phyloP scores from a whole-genome alignment of 2,888 invertebrate species.

The Petrophora chlorosata region DNA sequence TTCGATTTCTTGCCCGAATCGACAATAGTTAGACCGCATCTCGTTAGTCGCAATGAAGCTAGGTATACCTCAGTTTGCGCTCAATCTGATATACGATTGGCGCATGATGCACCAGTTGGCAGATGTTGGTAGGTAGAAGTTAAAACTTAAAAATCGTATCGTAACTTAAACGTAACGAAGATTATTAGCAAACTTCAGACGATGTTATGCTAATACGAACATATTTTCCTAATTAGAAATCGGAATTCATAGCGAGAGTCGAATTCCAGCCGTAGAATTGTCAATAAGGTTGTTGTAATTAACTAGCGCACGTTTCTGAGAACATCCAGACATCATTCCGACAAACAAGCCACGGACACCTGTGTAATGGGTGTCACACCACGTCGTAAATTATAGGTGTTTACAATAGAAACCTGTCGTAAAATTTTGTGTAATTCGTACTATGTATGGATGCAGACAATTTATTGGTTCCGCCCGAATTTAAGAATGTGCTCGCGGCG shows the following conservation, averaged over 20 bases:
- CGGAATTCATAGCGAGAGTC: background rate
- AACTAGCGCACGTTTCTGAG: constrained; percentile 35
- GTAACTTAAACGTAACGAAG: background rate
- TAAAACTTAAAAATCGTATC: too few relatives aligned
- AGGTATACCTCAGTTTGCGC: too few relatives aligned
- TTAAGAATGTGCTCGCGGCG: constrained; percentile 61
- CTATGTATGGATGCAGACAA: constrained; percentile 52
- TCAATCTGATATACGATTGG: too few relatives aligned
- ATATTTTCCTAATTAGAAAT: constrained; percentile 8
- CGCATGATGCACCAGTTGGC: too few relatives aligned
- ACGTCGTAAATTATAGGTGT: constrained; percentile 51
- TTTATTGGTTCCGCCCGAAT: constrained; percentile 60
- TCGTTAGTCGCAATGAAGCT: too few relatives aligned
- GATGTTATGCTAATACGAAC: constrained; percentile 11
- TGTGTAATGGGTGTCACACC: constrained; percentile 39
- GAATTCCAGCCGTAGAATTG: constrained; percentile 17
- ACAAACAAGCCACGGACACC: constrained; percentile 46
- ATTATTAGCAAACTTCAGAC: background rate
- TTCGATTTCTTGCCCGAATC: too few relatives aligned
- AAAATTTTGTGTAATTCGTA: constrained; percentile 37
- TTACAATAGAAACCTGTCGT: constrained; percentile 42
- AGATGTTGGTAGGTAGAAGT: too few relatives aligned
- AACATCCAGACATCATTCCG: constrained; percentile 42
- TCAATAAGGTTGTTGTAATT: constrained; percentile 13
- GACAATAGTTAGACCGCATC: too few relatives aligned